Evolutionary conservation across 92 coral and sea anemone genomes (phyloP).

Genomic region (Palythoa grandis): DNA sequence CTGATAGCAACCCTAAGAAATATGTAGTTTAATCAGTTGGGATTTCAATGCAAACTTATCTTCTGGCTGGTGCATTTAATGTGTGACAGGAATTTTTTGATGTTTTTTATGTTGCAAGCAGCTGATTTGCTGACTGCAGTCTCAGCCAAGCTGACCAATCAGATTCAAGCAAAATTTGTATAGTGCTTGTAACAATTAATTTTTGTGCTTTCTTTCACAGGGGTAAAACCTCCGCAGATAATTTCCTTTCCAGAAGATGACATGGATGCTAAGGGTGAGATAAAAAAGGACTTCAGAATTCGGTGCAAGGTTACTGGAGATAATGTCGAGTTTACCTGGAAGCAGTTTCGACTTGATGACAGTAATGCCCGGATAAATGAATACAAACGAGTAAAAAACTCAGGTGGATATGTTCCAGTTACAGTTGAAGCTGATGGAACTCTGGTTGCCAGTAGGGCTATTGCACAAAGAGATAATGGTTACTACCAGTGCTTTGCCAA

Average conservation of each 20-base stretch:
- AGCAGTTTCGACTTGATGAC: slow-evolving; percentile 22
- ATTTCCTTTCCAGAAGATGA: slow-evolving; percentile 5
- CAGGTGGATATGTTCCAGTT: background rate
- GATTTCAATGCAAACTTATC: background rate
- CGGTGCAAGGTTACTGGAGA: slow-evolving; percentile 31
- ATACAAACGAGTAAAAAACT: background rate
- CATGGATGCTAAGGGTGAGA: background rate
- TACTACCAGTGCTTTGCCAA: slow-evolving; percentile 29
- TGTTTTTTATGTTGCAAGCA: too few species aligned
- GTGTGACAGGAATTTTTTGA: too few species aligned
- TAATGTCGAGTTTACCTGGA: slow-evolving; percentile 21
- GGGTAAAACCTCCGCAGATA: slow-evolving; percentile 5
- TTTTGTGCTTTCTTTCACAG: background rate
- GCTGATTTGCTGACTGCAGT: too few species aligned
- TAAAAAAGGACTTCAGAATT: background rate
- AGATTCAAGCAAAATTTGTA: too few species aligned
- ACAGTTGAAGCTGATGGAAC: slow-evolving; percentile 6
- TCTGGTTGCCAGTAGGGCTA: background rate
- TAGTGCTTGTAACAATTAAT: too few species aligned
- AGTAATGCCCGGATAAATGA: background rate
- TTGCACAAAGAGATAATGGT: background rate
- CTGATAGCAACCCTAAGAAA: too few species aligned
- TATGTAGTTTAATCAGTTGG: too few species aligned
- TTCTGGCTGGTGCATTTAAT: too few species aligned
- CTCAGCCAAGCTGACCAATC: too few species aligned